Percentiles rank a stretch among this genome's conserved stretches.
These are phyloP conservation scores for Garra rufa DNA, from an alignment of 2,113 vertebrate species.

Conservation along the genomic window DNA sequence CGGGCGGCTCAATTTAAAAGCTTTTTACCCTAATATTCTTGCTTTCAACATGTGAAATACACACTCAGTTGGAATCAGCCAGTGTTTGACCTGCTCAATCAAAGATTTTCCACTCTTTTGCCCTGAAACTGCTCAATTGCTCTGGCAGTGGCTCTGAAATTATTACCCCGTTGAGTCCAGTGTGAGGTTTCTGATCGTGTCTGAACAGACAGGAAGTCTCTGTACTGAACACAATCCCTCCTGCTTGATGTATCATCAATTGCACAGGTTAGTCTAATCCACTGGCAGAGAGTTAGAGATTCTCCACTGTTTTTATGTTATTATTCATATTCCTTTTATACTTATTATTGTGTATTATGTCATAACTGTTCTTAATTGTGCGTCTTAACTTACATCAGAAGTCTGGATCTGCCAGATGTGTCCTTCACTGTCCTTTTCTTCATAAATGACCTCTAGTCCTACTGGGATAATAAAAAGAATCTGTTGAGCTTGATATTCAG, in stretches of 20 bases:
- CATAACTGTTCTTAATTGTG: background rate
- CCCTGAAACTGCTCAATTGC: conserved; percentile 8
- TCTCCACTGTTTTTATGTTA: no score
- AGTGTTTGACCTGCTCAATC: background rate
- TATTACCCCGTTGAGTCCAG: background rate
- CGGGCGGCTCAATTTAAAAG: background rate
- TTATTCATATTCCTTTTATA: no score
- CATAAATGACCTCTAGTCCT: conserved; percentile 5
- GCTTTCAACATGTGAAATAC: conserved; percentile 9
- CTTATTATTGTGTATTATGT: no score
- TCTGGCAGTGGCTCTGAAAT: conserved; percentile 2
- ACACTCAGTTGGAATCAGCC: background rate
- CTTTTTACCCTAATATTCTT: background rate
- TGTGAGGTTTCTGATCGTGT: background rate
- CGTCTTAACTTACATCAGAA: background rate
- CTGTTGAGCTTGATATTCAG: conserved; percentile 41
- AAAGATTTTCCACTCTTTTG: conserved; percentile 8
- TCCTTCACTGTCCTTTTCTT: conserved; percentile 6
- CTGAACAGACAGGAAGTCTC: background rate
- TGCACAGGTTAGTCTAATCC: background rate
- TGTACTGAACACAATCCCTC: background rate
- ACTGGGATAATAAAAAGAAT: conserved; percentile 23
- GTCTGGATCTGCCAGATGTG: background rate
- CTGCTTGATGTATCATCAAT: background rate
- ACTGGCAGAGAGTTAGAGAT: background rate